Conservation (phyloP, 2,797 vertebrate genomes). For the Sylvia borin region DNA sequence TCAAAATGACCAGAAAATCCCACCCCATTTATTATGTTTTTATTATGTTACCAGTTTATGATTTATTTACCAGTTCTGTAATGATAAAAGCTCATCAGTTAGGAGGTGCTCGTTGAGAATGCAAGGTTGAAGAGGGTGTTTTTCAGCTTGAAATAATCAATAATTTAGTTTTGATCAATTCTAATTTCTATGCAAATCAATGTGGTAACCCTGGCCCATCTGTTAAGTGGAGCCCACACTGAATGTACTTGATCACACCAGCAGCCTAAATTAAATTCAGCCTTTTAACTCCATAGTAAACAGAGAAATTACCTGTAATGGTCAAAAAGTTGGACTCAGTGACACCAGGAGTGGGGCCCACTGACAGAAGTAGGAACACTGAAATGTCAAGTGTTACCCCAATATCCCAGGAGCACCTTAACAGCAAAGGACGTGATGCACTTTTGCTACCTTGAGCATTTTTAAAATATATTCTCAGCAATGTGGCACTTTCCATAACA, state of each 20-base stretch:
- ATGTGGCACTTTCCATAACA: not conserved
- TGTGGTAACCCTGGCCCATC: not conserved
- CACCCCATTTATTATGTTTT: not conserved
- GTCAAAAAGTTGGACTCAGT: not conserved
- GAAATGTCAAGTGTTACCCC: not conserved
- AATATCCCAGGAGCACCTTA: not conserved
- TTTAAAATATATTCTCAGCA: not conserved
- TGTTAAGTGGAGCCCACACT: not conserved
- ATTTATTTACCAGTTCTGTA: not conserved
- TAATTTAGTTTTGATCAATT: slow-evolving; percentile 21
- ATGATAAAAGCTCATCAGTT: not conserved
- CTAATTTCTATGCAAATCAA: slow-evolving; percentile 42
- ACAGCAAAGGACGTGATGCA: not conserved
- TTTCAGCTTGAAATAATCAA: slow-evolving; percentile 43
- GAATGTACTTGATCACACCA: not conserved
- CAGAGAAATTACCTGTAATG: not conserved
- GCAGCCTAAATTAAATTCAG: not conserved
- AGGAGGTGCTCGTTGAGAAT: not conserved
- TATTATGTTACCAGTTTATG: not conserved
- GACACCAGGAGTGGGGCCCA: not conserved
- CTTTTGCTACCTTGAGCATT: not conserved
- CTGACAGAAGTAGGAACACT: not conserved
- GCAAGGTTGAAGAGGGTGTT: not conserved
- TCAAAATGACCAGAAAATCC: not conserved
- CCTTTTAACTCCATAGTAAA: not conserved